These are phyloP conservation scores for Dicaeum eximium DNA, from an alignment of 2,113 vertebrate species.

Conservation along the genomic window DNA sequence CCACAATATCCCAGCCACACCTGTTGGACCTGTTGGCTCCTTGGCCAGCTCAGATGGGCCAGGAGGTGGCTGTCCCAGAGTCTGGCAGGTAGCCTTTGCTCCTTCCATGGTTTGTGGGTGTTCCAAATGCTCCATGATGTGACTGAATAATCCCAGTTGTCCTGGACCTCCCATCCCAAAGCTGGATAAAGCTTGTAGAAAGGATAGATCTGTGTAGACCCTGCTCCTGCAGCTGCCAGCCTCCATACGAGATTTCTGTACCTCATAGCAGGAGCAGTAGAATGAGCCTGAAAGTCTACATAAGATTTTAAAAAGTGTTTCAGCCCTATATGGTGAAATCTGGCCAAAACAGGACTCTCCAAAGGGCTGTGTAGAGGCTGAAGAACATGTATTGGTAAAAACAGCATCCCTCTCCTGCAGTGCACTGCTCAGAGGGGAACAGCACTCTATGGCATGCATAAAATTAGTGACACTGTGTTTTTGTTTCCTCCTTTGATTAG, in stretches of 20 bases:
- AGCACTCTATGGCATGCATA: background rate
- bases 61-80: background rate
- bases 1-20: background rate
- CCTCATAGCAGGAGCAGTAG: background rate
- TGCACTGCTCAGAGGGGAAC: background rate
- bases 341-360: background rate
- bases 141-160: background rate
- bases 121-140: background rate
- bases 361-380: background rate
- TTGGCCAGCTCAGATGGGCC: background rate
- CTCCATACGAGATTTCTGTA: background rate
- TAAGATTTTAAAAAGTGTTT: background rate
- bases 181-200: background rate
- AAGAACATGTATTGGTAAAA: background rate
- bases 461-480: slow-evolving; percentile 42
- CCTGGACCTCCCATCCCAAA: background rate
- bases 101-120: background rate
- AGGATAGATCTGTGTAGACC: background rate
- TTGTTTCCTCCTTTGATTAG: slow-evolving; percentile 45
- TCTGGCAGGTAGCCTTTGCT: background rate
- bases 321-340: background rate
- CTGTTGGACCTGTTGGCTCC: background rate
- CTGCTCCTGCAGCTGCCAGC: background rate
- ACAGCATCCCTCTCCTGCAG: background rate
- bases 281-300: background rate